Evolutionary conservation across 2,113 vertebrate genomes (phyloP).

Genomic region (Balaeniceps rex): DNA sequence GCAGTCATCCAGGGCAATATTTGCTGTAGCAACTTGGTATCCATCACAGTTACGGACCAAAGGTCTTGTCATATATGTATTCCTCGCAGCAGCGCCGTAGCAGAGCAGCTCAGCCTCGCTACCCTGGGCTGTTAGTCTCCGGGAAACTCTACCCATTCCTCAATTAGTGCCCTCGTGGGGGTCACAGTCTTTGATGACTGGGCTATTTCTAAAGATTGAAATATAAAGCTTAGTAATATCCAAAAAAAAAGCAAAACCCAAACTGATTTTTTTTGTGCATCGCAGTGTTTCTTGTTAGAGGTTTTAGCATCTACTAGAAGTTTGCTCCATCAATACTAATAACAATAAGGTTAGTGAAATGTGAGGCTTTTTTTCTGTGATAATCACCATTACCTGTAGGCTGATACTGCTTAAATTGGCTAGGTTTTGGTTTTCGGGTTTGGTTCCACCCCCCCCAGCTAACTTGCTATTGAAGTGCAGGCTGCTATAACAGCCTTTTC

Average conservation of each 20-base stretch:
- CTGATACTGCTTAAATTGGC: not conserved
- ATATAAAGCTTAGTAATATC: not conserved
- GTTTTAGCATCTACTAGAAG: not conserved
- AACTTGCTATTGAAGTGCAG: not conserved
- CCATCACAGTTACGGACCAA: slow-evolving; percentile 22
- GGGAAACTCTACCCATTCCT: slow-evolving; percentile 4
- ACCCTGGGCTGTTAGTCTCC: not conserved
- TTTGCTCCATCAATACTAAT: not conserved
- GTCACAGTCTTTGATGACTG: slow-evolving; percentile 9
- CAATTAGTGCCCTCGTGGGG: not conserved
- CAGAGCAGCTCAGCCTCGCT: not conserved
- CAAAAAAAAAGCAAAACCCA: not conserved
- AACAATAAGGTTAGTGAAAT: not conserved
- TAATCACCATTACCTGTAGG: not conserved
- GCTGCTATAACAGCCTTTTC: not conserved
- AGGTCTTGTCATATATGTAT: slow-evolving; percentile 27
- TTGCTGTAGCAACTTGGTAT: slow-evolving; percentile 62
- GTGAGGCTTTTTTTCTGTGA: not conserved
- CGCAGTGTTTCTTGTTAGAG: not conserved
- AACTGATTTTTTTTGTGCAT: not conserved
- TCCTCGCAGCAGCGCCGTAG: not conserved
- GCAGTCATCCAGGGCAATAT: slow-evolving; percentile 56
- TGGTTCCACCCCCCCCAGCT: no score
- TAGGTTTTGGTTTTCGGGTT: no score
- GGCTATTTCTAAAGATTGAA: not conserved